Conservation (phyloP, 2,888 invertebrate species). For the Labia minor region DNA sequence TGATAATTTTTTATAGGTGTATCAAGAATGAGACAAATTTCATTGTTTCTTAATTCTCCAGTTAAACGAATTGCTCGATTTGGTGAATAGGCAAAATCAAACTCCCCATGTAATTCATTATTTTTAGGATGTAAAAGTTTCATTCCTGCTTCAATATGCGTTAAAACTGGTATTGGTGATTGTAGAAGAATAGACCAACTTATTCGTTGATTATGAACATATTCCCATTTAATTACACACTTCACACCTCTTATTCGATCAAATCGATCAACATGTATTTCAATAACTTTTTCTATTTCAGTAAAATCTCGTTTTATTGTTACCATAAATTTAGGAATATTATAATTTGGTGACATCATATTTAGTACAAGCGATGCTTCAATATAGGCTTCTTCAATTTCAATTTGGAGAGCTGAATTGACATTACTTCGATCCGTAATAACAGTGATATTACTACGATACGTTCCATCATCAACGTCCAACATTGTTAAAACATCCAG, state of each 20-base stretch:
- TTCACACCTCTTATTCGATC: neutral
- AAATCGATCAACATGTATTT: conserved; percentile 45
- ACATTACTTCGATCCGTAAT: conserved; percentile 18
- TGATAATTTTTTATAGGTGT: neutral
- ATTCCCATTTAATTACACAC: neutral
- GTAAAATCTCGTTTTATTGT: conserved; percentile 59
- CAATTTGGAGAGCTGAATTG: conserved; percentile 22
- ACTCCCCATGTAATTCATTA: neutral
- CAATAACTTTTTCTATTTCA: conserved; percentile 49
- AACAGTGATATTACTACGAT: conserved; percentile 21
- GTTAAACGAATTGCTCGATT: neutral
- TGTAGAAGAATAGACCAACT: neutral
- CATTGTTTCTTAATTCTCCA: neutral
- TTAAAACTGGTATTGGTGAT: conserved; percentile 5
- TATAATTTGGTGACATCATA: conserved; percentile 50
- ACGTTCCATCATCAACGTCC: conserved; percentile 19
- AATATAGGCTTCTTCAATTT: conserved; percentile 53
- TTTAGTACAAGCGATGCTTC: conserved; percentile 51
- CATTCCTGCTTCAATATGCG: neutral
- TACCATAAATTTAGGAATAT: conserved; percentile 53
- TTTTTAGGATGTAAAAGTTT: neutral
- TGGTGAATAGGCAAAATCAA: neutral
- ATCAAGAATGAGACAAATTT: neutral
- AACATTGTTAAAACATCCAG: conserved; percentile 18
- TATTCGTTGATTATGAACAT: neutral